These are phyloP conservation scores for Delichon dasypus DNA, from an alignment of 2,797 vertebrate genomes.

Conservation along the genomic window DNA sequence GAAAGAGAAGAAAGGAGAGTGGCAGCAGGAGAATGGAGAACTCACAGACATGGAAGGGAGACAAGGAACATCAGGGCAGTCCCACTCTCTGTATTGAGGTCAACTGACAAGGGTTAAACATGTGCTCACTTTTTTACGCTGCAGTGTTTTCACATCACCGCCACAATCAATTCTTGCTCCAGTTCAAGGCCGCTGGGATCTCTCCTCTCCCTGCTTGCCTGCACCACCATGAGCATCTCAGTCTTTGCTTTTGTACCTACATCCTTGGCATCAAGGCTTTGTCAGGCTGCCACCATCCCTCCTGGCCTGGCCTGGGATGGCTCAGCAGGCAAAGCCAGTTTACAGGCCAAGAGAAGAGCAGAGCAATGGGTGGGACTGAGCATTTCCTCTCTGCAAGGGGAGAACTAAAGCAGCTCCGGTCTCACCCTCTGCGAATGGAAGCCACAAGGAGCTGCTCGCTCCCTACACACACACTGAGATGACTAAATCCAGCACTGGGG, in stretches of 20 bases:
- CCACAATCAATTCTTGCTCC: neutral
- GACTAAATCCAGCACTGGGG: neutral
- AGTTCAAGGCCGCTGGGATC: neutral
- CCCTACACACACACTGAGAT: neutral
- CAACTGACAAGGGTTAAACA: neutral
- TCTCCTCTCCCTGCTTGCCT: neutral
- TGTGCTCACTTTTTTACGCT: neutral
- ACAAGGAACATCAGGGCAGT: neutral
- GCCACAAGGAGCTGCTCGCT: neutral
- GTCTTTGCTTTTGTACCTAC: neutral
- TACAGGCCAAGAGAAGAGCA: neutral
- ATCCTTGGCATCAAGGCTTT: neutral
- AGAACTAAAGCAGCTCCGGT: neutral
- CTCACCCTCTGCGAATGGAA: neutral
- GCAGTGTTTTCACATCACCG: neutral
- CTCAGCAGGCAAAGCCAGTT: neutral
- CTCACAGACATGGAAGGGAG: neutral
- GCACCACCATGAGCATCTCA: accelerated
- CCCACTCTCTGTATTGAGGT: neutral
- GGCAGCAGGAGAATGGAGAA: neutral
- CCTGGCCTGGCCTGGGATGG: neutral
- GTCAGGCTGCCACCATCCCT: neutral
- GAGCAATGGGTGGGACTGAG: neutral
- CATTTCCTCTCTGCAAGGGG: neutral
- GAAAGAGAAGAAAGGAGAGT: neutral